These are phyloP conservation scores for Oreochromis niloticus DNA, from an alignment of 2,113 vertebrate genomes.

Conservation along the genomic window DNA sequence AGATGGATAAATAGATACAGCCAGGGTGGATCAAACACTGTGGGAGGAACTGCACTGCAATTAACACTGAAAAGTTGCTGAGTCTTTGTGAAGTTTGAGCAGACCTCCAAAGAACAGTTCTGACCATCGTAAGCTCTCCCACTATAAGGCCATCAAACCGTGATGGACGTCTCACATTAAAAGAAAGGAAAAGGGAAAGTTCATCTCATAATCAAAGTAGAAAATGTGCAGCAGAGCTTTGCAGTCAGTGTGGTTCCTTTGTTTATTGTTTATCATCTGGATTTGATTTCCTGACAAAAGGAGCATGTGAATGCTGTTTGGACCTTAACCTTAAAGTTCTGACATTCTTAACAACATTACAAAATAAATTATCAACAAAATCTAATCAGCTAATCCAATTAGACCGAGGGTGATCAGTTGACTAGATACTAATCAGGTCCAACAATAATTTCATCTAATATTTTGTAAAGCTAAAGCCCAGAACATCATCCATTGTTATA, in stretches of 20 bases:
- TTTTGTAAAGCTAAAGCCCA: neutral
- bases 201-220: neutral
- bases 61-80: neutral
- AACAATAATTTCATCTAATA: neutral
- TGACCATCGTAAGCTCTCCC: neutral
- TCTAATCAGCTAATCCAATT: neutral
- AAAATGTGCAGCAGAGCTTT: neutral
- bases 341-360: neutral
- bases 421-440: neutral
- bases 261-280: slow-evolving; percentile 5
- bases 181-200: neutral
- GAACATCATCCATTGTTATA: neutral
- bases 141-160: neutral
- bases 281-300: neutral
- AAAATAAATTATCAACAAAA: neutral
- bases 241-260: neutral
- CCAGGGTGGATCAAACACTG: neutral
- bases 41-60: neutral
- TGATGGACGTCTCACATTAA: neutral
- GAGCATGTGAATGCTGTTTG: neutral
- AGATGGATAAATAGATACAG: neutral
- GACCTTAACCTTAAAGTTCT: neutral
- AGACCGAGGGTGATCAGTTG: neutral
- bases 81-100: neutral
- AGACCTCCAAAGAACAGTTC: neutral